Conservation (phyloP, 2,888 invertebrate species). For the Zeuzera pyrina region DNA sequence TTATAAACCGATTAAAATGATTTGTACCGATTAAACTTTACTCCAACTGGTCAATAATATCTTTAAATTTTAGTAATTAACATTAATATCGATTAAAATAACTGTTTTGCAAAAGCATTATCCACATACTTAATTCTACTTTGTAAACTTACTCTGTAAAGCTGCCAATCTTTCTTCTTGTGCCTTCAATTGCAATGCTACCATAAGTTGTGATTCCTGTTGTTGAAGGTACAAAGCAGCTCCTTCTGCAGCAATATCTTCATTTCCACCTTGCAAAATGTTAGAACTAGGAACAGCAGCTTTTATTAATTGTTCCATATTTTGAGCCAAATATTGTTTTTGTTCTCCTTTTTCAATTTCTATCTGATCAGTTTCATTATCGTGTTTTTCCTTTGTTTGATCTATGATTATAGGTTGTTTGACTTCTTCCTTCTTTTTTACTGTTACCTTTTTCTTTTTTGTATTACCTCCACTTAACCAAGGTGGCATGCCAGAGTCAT, state of each 20-base stretch:
- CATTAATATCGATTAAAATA: too few relatives aligned
- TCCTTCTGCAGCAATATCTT: slow-evolving; percentile 67
- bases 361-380: slow-evolving; percentile 2
- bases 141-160: slow-evolving; percentile 58
- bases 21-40: too few relatives aligned
- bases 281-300: slow-evolving; percentile 15
- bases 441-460: slow-evolving; percentile 29
- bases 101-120: too few relatives aligned
- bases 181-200: slow-evolving; percentile 75
- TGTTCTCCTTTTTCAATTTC: slow-evolving; percentile 12
- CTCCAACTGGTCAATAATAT: too few relatives aligned
- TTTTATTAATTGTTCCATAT: slow-evolving; percentile 13
- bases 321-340: slow-evolving; percentile 15
- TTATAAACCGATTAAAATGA: too few relatives aligned
- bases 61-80: too few relatives aligned
- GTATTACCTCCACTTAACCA: slow-evolving; percentile 48
- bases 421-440: slow-evolving; percentile 8
- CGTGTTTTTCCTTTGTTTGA: slow-evolving; percentile 10
- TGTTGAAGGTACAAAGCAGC: slow-evolving; percentile 72
- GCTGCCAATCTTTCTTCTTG: slow-evolving; percentile 74
- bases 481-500: slow-evolving; percentile 44
- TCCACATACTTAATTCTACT: background rate
- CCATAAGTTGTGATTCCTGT: slow-evolving; percentile 75
- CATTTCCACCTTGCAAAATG: slow-evolving; percentile 31
- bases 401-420: slow-evolving; percentile 8